Percentiles rank a stretch among this genome's conserved stretches.
These are phyloP conservation scores for Hemibates koningsi DNA, from an alignment of 2,113 vertebrate species.

Conservation along the genomic window DNA sequence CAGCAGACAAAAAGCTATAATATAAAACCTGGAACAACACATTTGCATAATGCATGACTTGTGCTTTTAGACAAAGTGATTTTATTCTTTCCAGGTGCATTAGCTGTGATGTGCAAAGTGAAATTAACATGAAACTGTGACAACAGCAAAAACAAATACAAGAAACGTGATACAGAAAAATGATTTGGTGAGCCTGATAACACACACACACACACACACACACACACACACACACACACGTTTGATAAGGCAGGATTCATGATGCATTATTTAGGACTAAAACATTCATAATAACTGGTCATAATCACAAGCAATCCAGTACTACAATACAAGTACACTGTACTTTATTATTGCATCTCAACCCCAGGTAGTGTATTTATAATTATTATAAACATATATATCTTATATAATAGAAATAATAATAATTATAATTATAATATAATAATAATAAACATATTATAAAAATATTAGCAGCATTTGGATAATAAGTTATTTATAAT, in stretches of 20 bases:
- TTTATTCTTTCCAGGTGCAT: not conserved
- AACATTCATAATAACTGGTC: not conserved
- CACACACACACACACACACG: not conserved
- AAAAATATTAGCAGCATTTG: rapidly evolving
- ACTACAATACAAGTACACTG: not conserved
- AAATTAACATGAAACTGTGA: not conserved
- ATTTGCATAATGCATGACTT: not conserved
- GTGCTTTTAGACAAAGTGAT: not conserved
- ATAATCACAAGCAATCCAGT: not conserved
- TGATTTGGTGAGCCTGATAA: not conserved
- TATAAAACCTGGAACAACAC: not conserved
- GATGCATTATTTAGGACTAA: not conserved
- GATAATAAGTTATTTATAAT: not conserved
- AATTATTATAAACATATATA: not conserved
- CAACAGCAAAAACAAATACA: not conserved
- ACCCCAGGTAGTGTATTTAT: not conserved
- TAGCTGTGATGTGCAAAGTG: not conserved
- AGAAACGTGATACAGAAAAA: not conserved
- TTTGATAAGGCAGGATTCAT: not conserved
- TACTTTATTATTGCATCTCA: not conserved
- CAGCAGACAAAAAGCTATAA: not conserved
- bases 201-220: not conserved
- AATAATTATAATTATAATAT: no score
- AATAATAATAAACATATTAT: not conserved
- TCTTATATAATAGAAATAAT: not conserved